Evolutionary conservation across 2,888 invertebrate genomes (phyloP), one percentile per base, ranked within the genome.

Genomic region (Drosophila macrospina): DNA sequence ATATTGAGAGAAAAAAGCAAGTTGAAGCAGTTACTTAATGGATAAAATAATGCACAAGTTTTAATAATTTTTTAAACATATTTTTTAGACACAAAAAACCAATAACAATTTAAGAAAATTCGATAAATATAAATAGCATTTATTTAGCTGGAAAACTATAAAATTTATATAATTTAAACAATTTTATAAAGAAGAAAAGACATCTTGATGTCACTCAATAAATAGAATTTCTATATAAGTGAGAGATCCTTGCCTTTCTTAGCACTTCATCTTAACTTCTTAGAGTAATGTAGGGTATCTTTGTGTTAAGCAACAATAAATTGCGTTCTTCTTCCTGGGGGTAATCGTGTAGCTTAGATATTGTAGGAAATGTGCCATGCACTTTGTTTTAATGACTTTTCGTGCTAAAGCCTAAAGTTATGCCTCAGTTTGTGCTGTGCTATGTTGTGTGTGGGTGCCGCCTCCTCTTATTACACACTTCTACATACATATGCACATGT

Each of bases 391-490:
- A 54, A 74, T 76, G 59, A 36, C 28, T 71, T 76, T 74, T 77
- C 62, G 62, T 41, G 59, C 34, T 50, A 64, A 79, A 80, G 83
- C 83, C 83, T 83, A 83, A 83, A 83, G 88, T 86, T 83, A 83
- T 83, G 86, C 83, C 71, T 66, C 65, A 64, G 37, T 72, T 79
- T 60, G 48, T 52, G 51, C 20, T 47, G 15, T 41, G 13, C 61
- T 72, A 77, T 60, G 48, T 52, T 48, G 15, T 47, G 15, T 41
- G 13, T 65, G 54, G 52, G 10, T 64, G 48, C 11, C 75, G 26
- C 36, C 28, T 37, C 37, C 50, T 37, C 37, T 50, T 11, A 48
- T 59, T 39, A 55, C 61, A 61, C 20, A 60, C 59, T 56, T 55
- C 26, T 26, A 36, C 4, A 28, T 28, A 28, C 13, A 13, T 34